phyloP scores from a whole-genome alignment of 2,113 vertebrate genomes.

The Burhinus bistriatus region DNA sequence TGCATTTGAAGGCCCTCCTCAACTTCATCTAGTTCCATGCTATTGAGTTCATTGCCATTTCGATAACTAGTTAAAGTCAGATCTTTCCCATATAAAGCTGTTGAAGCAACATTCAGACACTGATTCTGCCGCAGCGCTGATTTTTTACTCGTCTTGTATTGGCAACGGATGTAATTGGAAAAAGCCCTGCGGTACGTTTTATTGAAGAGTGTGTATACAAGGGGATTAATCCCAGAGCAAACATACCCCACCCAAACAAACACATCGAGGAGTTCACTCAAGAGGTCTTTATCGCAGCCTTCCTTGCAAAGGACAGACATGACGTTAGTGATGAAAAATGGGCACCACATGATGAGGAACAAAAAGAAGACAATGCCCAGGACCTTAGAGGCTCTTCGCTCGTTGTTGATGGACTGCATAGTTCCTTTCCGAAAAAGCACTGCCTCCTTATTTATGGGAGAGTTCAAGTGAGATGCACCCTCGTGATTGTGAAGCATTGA shows the following conservation, averaged over 20 bases:
- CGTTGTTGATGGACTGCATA: conserved; percentile 98
- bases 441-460: conserved; percentile 77
- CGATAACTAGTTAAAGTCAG: conserved; percentile 85
- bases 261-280: conserved; percentile 90
- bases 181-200: conserved; percentile 95
- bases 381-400: conserved; percentile 94
- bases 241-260: conserved; percentile 99
- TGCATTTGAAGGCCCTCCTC: conserved; percentile 83
- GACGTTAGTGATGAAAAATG: conserved; percentile 97
- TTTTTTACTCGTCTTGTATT: conserved; percentile 75
- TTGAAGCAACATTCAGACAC: conserved; percentile 79
- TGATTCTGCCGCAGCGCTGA: conserved; percentile 75
- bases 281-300: conserved; percentile 84
- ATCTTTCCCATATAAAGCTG: conserved; percentile 74
- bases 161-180: conserved; percentile 92
- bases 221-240: conserved; percentile 94
- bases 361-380: conserved; percentile 97
- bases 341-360: conserved; percentile 99
- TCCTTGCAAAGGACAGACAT: conserved; percentile 89
- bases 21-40: conserved; percentile 68
- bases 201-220: conserved; percentile 98
- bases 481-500: conserved; percentile 84
- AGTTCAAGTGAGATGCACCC: conserved; percentile 80
- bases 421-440: conserved; percentile 87
- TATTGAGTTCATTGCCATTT: conserved; percentile 72